A percentile compares a stretch with the other conserved stretches of the same genome.
Evolutionary conservation across 2,888 invertebrate genomes (phyloP).

Genomic region (Luffia ferchaultella): DNA sequence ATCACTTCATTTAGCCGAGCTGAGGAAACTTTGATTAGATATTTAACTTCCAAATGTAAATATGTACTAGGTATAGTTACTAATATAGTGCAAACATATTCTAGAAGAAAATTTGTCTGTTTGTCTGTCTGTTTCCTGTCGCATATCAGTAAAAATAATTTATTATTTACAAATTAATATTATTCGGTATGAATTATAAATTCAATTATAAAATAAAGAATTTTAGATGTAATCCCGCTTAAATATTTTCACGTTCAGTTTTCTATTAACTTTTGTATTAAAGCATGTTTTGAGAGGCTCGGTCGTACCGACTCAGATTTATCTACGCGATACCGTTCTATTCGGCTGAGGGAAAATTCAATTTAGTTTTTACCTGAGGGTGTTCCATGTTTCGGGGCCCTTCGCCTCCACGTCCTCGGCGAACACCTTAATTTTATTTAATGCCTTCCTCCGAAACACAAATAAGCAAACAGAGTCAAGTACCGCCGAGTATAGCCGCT

Average conservation of each 20-base stretch:
- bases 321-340: conserved; percentile 57
- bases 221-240: no score
- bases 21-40: background rate
- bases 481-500: background rate
- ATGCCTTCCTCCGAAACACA: conserved; percentile 20
- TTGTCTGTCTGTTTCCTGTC: no score
- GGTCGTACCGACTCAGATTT: conserved; percentile 52
- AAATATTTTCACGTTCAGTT: conserved; percentile 45
- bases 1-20: background rate
- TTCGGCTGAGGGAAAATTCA: conserved; percentile 56
- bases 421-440: conserved; percentile 36
- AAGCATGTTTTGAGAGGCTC: conserved; percentile 43
- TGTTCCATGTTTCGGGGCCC: conserved; percentile 31
- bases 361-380: conserved; percentile 61
- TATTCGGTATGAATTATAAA: no score
- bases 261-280: conserved; percentile 60
- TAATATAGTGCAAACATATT: no score
- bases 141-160: no score
- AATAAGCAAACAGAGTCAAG: background rate
- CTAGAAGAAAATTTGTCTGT: no score
- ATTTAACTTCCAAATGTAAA: no score
- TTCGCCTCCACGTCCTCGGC: conserved; percentile 33
- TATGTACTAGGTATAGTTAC: no score
- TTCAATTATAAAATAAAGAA: no score
- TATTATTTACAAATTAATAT: no score